phyloP scores from a whole-genome alignment of 2,113 vertebrate species.

The Pollachius pollachius region DNA sequence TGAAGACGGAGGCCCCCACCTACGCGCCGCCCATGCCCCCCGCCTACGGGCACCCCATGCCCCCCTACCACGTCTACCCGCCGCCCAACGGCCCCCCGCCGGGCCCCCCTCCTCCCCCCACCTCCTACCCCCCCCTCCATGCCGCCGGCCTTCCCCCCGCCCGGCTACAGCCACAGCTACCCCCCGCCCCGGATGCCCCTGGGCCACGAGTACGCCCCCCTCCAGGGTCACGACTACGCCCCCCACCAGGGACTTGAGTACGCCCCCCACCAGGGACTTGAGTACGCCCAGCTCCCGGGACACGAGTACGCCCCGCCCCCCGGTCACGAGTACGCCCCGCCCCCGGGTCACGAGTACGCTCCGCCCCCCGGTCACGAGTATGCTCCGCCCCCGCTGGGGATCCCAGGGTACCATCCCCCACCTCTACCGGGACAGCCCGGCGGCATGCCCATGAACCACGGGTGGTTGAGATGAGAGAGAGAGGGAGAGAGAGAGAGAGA shows the following conservation, averaged over 20 bases:
- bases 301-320: slow-evolving; percentile 65
- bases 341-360: not conserved
- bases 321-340: slow-evolving; percentile 55
- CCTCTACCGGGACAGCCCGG: slow-evolving; percentile 78
- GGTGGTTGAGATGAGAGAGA: slow-evolving; percentile 89
- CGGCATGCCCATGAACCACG: slow-evolving; percentile 88
- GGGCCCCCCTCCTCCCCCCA: slow-evolving; percentile 68
- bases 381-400: slow-evolving; percentile 36
- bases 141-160: slow-evolving; percentile 84
- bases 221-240: slow-evolving; percentile 57
- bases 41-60: slow-evolving; percentile 83
- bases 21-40: slow-evolving; percentile 84
- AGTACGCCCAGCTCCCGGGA: no score
- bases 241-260: no score
- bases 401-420: slow-evolving; percentile 84
- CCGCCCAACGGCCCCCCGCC: slow-evolving; percentile 83
- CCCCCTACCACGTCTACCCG: slow-evolving; percentile 83
- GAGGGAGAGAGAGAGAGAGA: not conserved
- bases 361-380: slow-evolving; percentile 62
- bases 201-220: slow-evolving; percentile 85
- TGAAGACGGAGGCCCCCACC: slow-evolving; percentile 92
- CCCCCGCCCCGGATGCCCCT: slow-evolving; percentile 85
- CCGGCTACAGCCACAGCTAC: slow-evolving; percentile 87
- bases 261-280: no score
- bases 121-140: slow-evolving; percentile 77